Percentiles rank a stretch among this genome's conserved stretches.
These are phyloP conservation scores for Triplophysa tibetana DNA, from an alignment of 2,113 vertebrate genomes.

Conservation along the genomic window DNA sequence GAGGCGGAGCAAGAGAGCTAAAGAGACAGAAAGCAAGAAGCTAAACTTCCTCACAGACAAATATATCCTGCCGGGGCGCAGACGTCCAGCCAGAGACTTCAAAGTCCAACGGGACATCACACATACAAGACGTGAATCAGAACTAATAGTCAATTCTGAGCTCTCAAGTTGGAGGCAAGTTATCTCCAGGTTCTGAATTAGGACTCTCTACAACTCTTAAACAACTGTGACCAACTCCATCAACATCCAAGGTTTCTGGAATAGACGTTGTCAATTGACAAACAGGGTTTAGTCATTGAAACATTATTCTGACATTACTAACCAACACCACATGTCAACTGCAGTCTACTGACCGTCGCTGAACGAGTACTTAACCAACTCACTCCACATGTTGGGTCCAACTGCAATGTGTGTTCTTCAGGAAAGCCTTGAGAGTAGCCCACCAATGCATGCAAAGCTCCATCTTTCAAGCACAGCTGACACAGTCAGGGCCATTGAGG, in stretches of 20 bases:
- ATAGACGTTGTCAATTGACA: too few species aligned
- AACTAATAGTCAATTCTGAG: not conserved
- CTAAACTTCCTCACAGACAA: constrained; percentile 1
- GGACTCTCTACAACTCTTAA: not conserved
- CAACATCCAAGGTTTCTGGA: constrained; percentile 3
- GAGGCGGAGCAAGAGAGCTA: not conserved
- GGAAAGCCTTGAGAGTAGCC: constrained; percentile 7
- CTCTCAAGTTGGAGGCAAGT: not conserved
- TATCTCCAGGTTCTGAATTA: not conserved
- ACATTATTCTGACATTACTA: too few species aligned
- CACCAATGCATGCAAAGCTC: not conserved
- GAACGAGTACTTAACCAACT: too few species aligned
- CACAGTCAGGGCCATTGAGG: constrained; percentile 5
- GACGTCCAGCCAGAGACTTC: not conserved
- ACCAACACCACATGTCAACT: too few species aligned
- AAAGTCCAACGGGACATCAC: not conserved
- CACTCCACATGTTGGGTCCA: not conserved
- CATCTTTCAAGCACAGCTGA: constrained; percentile 19
- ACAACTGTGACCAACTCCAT: not conserved
- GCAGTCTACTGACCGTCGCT: too few species aligned
- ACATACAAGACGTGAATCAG: not conserved
- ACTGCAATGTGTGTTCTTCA: constrained; percentile 2
- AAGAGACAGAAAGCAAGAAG: constrained; percentile 11
- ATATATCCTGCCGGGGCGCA: not conserved
- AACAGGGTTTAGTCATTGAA: too few species aligned